Conservation (phyloP, 2,797 vertebrate species). For the Gila robusta region DNA sequence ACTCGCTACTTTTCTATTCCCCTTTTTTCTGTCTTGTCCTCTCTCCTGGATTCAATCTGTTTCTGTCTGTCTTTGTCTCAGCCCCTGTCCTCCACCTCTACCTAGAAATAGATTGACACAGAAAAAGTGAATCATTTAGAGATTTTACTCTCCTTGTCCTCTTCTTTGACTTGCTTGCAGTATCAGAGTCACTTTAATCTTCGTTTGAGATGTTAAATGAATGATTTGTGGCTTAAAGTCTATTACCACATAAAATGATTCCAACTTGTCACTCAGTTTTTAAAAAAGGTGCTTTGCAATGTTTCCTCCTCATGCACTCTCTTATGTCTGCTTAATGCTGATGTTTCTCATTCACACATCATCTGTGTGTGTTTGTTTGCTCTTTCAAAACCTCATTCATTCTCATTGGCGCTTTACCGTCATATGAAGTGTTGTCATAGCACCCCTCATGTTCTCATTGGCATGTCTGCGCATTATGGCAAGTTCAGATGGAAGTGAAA, state of each 20-base stretch:
- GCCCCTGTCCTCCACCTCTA: conserved; percentile 22
- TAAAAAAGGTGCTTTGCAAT: neutral
- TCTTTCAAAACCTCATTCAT: conserved; percentile 23
- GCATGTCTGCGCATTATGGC: conserved; percentile 13
- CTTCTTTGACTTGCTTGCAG: conserved; percentile 1
- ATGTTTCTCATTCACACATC: conserved; percentile 36
- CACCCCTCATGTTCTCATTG: conserved; percentile 16
- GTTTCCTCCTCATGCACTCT: conserved; percentile 6
- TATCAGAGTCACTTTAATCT: neutral
- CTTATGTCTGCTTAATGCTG: conserved; percentile 19
- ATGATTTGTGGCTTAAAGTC: neutral
- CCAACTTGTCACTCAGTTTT: neutral
- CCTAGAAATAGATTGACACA: conserved; percentile 50
- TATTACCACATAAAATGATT: neutral
- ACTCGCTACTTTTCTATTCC: conserved; percentile 23
- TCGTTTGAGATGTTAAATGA: neutral
- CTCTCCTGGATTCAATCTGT: conserved; percentile 47
- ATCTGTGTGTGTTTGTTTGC: conserved; percentile 38
- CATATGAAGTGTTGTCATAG: conserved; percentile 15
- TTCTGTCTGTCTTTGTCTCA: conserved; percentile 29
- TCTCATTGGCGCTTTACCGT: conserved; percentile 14
- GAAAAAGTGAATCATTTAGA: conserved; percentile 39
- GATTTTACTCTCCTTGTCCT: conserved; percentile 18
- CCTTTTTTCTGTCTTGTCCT: conserved; percentile 37
- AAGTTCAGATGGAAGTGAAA: conserved; percentile 42